These are phyloP conservation scores for Centropyge bicolor DNA, from an alignment of 2,797 vertebrate genomes.

Conservation along the genomic window DNA sequence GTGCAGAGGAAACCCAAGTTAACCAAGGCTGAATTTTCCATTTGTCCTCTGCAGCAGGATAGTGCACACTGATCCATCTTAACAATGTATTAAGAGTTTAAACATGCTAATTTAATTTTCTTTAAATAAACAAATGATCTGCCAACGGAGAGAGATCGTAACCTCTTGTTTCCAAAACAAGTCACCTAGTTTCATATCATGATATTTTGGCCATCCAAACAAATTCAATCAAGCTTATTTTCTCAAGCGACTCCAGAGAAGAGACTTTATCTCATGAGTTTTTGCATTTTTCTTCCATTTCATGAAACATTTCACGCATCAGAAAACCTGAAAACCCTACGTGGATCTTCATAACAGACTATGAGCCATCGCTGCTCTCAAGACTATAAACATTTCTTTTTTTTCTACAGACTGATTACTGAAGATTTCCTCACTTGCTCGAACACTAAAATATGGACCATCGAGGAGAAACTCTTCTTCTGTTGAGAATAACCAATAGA, in stretches of 20 bases:
- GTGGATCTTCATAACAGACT: not conserved
- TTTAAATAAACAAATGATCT: not conserved
- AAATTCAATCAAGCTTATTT: constrained; percentile 5
- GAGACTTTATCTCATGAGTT: not conserved
- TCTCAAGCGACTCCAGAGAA: not conserved
- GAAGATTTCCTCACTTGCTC: not conserved
- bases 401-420: not conserved
- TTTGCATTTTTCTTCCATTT: not conserved
- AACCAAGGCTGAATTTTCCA: constrained; percentile 9
- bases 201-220: not conserved
- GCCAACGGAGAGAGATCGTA: not conserved
- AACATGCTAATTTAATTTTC: not conserved
- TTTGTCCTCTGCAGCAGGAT: constrained; percentile 1
- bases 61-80: not conserved
- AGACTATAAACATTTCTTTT: not conserved
- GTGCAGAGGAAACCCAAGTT: constrained; percentile 29
- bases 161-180: constrained; percentile 10
- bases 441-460: not conserved
- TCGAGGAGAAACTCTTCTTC: not conserved
- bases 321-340: not conserved
- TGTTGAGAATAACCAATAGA: not conserved
- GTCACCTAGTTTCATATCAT: not conserved
- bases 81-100: not conserved
- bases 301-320: not conserved
- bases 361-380: not conserved